Evolutionary conservation across 2,888 invertebrate genomes (phyloP), one percentile per base, ranked within the genome.

Genomic region (Lithophane leautieri): DNA sequence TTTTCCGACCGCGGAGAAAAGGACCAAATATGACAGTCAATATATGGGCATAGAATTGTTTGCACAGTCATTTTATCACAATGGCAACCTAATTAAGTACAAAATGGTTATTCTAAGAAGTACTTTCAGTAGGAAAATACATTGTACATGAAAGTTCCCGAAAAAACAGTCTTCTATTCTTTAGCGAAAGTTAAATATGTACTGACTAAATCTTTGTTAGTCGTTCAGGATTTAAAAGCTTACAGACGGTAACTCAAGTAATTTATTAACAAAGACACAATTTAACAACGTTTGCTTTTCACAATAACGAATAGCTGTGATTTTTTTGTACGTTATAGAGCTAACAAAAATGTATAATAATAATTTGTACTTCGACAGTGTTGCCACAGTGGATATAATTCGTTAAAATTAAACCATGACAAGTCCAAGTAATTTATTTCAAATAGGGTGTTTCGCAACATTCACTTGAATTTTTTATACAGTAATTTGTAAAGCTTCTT

Each of bases 1-100:
- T 85, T 79, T 76, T 67, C 75, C 60, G 14, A 62, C 79, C 82
- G 61, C 62, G 8, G 63, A 11, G 28, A 65, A 65, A 73, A 52
- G 60, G 66, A 70, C 63, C 42, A 63, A 76, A 79, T 73, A 74
- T 82, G 76, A 65, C 79, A 67, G 60, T 11, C 34, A n/a, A 52
- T 66, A 19, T 34, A 65, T 54, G 47, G n/a, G 25, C 44, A 52
- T 22, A 56, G 16, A 76, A 73, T 44, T 61, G 14, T 58, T 54
- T 16, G 40, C 47, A 28, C 19, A 65, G 11, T 56, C 4, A 28
- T 67, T 82, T 77, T 69, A 44, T 7, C 11, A 76, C 25, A 50
- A 58, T 47, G 22, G 16, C 61, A n/a, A 81, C n/a, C 28, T 81
- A 68, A 81, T 79, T 68, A 63, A 16, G 56, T 14, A 12, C 14